Conservation (phyloP, 1,140 invertebrate species). For the Hirudo medicinalis region DNA sequence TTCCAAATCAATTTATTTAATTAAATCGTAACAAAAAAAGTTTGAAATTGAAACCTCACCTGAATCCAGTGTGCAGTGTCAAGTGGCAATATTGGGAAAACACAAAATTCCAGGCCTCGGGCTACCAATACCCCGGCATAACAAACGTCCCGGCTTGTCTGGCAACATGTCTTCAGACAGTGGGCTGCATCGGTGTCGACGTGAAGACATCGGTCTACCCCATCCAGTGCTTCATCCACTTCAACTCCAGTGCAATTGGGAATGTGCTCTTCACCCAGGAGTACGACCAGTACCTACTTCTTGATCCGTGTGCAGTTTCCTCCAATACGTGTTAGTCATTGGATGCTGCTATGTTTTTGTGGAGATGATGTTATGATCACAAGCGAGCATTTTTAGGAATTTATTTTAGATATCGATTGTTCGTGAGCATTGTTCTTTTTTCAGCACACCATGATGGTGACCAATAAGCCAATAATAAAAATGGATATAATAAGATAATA, state of each 20-base stretch:
- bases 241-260: background rate
- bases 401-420: too few species aligned
- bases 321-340: background rate
- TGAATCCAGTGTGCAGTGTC: background rate
- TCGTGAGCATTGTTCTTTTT: too few species aligned
- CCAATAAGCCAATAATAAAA: too few species aligned
- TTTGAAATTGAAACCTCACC: background rate
- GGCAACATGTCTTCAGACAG: conserved; percentile 6
- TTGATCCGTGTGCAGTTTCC: background rate
- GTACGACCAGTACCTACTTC: conserved; percentile 14
- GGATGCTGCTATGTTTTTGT: background rate
- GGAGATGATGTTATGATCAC: background rate
- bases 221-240: conserved; percentile 11
- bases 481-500: too few species aligned
- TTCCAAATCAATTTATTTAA: background rate
- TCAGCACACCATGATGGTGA: too few species aligned
- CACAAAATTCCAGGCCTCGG: background rate
- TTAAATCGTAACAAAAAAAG: background rate
- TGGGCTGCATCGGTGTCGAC: conserved; percentile 8
- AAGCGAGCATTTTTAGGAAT: background rate
- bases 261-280: conserved; percentile 13
- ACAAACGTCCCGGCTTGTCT: conserved; percentile 3
- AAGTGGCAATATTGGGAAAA: conserved; percentile 6
- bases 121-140: background rate
- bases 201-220: conserved; percentile 6